Conservation (phyloP, 2,113 vertebrate genomes). For the Pomatorhinus ruficollis region DNA sequence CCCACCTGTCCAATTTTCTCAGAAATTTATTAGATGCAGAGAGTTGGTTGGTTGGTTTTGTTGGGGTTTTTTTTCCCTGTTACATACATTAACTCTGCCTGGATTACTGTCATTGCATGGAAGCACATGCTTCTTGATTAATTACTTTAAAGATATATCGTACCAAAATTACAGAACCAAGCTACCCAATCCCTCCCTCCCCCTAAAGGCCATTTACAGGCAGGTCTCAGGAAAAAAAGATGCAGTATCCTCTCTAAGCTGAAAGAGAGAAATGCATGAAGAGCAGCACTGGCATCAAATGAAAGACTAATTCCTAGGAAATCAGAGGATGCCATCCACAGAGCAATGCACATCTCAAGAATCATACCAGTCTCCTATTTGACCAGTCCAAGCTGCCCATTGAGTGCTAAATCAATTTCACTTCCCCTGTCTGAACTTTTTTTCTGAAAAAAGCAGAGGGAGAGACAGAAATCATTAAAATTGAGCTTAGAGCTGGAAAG, state of each 20-base stretch:
- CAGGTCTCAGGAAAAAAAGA: slow-evolving; percentile 68
- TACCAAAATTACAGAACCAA: slow-evolving; percentile 62
- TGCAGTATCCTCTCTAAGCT: slow-evolving; percentile 70
- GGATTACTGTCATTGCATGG: slow-evolving; percentile 1
- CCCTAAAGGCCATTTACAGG: slow-evolving; percentile 69
- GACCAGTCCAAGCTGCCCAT: slow-evolving; percentile 21
- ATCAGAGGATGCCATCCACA: slow-evolving; percentile 21
- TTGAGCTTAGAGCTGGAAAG: slow-evolving; percentile 28
- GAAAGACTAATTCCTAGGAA: slow-evolving; percentile 11
- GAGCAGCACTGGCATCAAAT: slow-evolving; percentile 13
- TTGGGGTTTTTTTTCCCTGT: background rate
- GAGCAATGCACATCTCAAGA: background rate
- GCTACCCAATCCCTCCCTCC: slow-evolving; percentile 41
- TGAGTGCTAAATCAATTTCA: background rate
- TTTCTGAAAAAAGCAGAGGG: slow-evolving; percentile 41
- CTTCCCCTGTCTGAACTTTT: background rate
- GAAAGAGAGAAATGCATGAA: slow-evolving; percentile 30
- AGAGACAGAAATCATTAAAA: slow-evolving; percentile 15
- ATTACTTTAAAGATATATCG: slow-evolving; percentile 10
- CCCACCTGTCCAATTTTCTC: background rate
- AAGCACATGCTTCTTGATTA: slow-evolving; percentile 22
- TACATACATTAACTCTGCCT: slow-evolving; percentile 11
- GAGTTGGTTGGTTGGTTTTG: background rate
- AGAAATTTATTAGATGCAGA: slow-evolving; percentile 7
- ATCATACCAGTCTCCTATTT: background rate